These are phyloP conservation scores for Campylorhamphus procurvoides DNA, from an alignment of 2,113 vertebrate species.

Conservation along the genomic window DNA sequence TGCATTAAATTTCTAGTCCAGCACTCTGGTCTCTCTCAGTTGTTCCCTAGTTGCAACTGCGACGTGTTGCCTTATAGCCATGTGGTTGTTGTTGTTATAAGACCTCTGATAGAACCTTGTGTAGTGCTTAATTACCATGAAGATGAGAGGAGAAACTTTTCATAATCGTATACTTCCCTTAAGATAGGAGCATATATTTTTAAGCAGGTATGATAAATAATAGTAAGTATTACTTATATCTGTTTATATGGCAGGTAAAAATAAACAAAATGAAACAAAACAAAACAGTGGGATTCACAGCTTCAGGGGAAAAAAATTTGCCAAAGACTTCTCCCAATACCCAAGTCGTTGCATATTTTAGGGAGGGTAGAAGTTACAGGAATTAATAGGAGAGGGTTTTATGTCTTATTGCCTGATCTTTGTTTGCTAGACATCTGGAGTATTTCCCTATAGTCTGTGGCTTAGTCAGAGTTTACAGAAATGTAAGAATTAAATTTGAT, in stretches of 20 bases:
- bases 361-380: neutral
- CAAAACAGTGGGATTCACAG: neutral
- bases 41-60: rapidly evolving
- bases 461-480: neutral
- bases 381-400: neutral
- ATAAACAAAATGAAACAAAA: neutral
- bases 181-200: neutral
- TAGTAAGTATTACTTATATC: neutral
- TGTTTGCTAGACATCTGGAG: neutral
- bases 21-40: neutral
- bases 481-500: neutral
- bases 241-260: neutral
- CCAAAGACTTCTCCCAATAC: neutral
- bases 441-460: neutral
- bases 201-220: neutral
- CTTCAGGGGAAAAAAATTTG: neutral
- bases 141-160: neutral
- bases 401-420: neutral
- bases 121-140: neutral
- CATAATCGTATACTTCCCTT: neutral
- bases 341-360: neutral
- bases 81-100: neutral
- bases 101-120: neutral
- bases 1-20: neutral
- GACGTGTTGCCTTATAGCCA: neutral